Evolutionary conservation across 2,113 vertebrate genomes (phyloP).

Genomic region (Prunella fulvescens): DNA sequence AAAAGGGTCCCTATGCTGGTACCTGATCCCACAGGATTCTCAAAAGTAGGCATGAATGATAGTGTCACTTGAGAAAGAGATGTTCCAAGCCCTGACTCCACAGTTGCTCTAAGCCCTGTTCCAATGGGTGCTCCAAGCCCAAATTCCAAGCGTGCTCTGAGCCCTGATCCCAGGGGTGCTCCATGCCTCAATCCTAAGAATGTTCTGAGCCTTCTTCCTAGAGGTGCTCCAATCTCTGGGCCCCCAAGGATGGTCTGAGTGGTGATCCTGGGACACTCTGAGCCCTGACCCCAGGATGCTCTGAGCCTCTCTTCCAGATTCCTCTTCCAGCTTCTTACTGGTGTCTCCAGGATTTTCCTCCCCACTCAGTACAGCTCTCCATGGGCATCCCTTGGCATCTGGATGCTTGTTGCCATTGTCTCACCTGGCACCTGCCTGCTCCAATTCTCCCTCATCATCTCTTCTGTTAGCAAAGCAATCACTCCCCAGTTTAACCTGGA

Average conservation of each 20-base stretch:
- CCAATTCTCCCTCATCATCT: background rate
- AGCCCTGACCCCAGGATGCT: background rate
- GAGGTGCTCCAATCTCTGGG: background rate
- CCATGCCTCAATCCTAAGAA: background rate
- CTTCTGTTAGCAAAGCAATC: background rate
- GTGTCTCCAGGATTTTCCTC: background rate
- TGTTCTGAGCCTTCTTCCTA: background rate
- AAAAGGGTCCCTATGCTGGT: background rate
- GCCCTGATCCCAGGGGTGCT: background rate
- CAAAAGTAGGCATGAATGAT: background rate
- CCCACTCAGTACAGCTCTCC: background rate
- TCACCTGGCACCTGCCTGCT: background rate
- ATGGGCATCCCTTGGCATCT: background rate
- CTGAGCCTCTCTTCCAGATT: background rate
- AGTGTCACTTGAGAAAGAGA: background rate
- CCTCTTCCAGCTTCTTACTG: background rate
- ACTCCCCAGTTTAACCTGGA: background rate
- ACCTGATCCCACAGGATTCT: background rate
- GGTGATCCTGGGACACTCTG: background rate
- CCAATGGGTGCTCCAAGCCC: background rate
- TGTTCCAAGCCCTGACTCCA: background rate
- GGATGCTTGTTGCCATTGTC: background rate
- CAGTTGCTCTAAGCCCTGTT: background rate
- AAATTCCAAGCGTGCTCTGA: background rate
- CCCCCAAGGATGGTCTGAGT: background rate